Conservation (phyloP, 2,888 invertebrate species). For the Drosophila emarginata region DNA sequence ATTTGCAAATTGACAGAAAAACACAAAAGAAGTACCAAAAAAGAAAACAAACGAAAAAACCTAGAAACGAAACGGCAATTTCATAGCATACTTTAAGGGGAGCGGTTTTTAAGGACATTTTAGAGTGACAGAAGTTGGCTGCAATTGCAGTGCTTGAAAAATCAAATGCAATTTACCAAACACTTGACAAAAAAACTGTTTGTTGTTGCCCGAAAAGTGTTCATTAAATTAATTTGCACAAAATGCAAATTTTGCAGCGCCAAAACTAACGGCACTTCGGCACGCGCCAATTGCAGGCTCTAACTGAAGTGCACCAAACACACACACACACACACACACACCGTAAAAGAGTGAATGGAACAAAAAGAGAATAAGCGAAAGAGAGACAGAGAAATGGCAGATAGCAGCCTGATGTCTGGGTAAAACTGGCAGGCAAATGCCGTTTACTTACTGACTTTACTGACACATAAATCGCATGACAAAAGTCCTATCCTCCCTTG, state of each 20-base stretch:
- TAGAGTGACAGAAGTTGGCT: not conserved
- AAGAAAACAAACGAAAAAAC: not conserved
- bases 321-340: constrained; percentile 33
- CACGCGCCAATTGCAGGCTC: constrained; percentile 61
- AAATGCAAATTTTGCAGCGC: constrained; percentile 69
- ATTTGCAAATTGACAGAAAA: constrained; percentile 23
- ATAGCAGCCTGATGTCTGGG: constrained; percentile 46
- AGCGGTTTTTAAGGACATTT: not conserved
- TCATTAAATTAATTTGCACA: constrained; percentile 77
- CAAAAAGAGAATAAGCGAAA: constrained; percentile 9
- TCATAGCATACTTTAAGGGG: not conserved
- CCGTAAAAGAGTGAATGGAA: not conserved
- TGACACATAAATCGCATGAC: constrained; percentile 79
- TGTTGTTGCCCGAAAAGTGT: constrained; percentile 66
- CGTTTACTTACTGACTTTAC: constrained; percentile 80
- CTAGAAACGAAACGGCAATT: constrained; percentile 1
- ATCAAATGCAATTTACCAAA: constrained; percentile 60
- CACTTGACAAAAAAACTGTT: constrained; percentile 30
- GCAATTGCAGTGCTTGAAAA: constrained; percentile 31
- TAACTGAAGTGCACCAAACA: constrained; percentile 29
- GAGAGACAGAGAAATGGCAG: constrained; percentile 1
- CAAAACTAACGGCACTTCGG: constrained; percentile 69
- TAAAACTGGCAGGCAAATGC: constrained; percentile 68
- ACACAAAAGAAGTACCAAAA: not conserved
- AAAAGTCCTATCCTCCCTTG: constrained; percentile 26